Conservation (phyloP, 2,797 vertebrate genomes). For the Lophura swinhoii region DNA sequence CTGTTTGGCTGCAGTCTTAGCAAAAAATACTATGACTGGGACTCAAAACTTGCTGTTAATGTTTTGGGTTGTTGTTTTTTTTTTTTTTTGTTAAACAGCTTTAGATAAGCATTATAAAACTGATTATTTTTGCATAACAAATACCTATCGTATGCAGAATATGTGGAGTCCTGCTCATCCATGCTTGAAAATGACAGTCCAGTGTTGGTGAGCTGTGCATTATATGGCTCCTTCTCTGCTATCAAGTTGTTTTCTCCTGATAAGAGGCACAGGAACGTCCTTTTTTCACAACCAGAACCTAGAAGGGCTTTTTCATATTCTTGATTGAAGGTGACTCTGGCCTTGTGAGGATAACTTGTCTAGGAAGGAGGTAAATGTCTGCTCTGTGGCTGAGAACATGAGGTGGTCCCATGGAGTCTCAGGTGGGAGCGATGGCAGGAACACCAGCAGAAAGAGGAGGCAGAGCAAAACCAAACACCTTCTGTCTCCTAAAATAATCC, state of each 20-base stretch:
- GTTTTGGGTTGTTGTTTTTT: too few relatives aligned
- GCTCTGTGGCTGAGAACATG: neutral
- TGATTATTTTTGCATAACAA: neutral
- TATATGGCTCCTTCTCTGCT: neutral
- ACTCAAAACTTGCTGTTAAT: neutral
- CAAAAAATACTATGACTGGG: neutral
- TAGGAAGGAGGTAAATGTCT: neutral
- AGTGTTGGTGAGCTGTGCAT: neutral
- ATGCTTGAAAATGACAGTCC: neutral
- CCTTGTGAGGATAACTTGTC: neutral
- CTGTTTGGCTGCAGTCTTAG: neutral
- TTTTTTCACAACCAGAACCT: neutral
- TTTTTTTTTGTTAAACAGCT: neutral
- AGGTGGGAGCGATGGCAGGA: neutral
- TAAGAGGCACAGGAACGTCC: neutral
- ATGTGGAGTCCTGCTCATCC: neutral
- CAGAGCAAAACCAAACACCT: neutral
- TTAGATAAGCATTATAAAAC: neutral
- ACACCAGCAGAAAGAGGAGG: neutral
- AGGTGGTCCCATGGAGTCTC: neutral
- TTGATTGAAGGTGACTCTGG: neutral
- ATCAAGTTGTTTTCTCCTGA: neutral
- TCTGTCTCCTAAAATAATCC: conserved; percentile 46
- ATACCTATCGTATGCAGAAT: neutral
- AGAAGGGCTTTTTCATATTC: neutral